phyloP scores from a whole-genome alignment of 92 coral and sea anemone species.

The Heteractis magnifica region DNA sequence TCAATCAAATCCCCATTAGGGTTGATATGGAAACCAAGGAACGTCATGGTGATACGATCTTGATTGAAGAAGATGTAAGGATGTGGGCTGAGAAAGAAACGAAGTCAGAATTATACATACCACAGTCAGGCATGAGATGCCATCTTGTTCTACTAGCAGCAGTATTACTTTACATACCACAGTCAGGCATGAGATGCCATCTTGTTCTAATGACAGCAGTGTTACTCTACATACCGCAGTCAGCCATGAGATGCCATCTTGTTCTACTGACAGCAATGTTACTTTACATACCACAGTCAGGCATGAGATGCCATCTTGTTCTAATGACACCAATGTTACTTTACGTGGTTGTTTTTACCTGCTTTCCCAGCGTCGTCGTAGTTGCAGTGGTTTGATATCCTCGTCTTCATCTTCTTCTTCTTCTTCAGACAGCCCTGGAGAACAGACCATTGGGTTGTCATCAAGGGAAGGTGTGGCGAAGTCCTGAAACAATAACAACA shows the following conservation, averaged over 20 bases:
- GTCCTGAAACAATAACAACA: conserved; percentile 43
- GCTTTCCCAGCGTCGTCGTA: conserved; percentile 78
- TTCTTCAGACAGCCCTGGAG: conserved; percentile 10
- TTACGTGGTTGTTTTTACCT: conserved; percentile 18
- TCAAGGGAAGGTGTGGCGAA: conserved; percentile 78
- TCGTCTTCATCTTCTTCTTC: conserved; percentile 40
- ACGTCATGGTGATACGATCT: conserved; percentile 77
- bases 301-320: too few relatives aligned
- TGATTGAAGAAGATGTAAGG: conserved; percentile 84
- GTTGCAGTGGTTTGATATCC: conserved; percentile 62
- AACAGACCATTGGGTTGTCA: conserved; percentile 31
- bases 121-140: background rate
- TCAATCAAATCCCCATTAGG: conserved; percentile 61
- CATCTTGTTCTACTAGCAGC: too few relatives aligned
- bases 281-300: too few relatives aligned
- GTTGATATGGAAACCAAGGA: conserved; percentile 72
- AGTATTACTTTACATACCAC: too few relatives aligned
- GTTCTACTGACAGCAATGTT: too few relatives aligned
- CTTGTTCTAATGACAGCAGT: too few relatives aligned
- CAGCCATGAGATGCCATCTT: background rate
- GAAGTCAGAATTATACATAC: background rate
- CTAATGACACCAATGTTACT: too few relatives aligned
- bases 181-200: too few relatives aligned
- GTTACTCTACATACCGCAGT: background rate
- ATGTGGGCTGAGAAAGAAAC: conserved; percentile 60